phyloP scores from a whole-genome alignment of 1,140 invertebrate species.

The Kradibia gibbosae region DNA sequence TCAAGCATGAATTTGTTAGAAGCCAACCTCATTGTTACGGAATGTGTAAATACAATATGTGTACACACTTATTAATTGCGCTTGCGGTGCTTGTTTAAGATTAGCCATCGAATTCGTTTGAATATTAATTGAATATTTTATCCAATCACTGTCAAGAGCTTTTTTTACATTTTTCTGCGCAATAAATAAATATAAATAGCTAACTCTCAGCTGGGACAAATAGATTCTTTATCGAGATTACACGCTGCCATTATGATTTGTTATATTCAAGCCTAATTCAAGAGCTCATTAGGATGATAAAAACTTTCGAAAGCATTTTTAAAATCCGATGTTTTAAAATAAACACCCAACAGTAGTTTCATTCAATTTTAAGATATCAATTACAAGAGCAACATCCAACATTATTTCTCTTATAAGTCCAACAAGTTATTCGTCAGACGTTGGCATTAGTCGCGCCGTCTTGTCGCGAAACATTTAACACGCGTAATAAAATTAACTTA shows the following conservation, averaged over 20 bases:
- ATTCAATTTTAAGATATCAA: constrained; percentile 59
- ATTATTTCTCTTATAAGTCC: constrained; percentile 4
- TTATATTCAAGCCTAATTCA: background rate
- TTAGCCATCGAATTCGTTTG: too few relatives aligned
- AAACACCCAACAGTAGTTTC: constrained; percentile 58
- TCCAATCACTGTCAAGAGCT: too few relatives aligned
- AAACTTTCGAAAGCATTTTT: background rate
- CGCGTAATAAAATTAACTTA: background rate
- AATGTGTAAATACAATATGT: too few relatives aligned
- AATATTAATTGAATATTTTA: too few relatives aligned
- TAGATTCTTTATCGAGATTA: background rate
- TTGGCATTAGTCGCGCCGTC: background rate
- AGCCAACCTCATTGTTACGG: too few relatives aligned
- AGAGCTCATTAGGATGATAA: constrained; percentile 18
- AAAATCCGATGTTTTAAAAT: background rate
- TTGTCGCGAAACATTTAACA: background rate
- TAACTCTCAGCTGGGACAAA: background rate
- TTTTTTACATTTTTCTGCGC: background rate
- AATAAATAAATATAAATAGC: background rate
- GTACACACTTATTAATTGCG: too few relatives aligned
- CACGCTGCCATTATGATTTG: background rate
- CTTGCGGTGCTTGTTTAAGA: too few relatives aligned
- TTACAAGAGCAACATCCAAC: constrained; percentile 63
- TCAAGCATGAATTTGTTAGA: too few relatives aligned
- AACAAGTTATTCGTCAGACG: background rate